Evolutionary conservation across 2,888 invertebrate genomes (phyloP).

Genomic region (Apodemia mormo): DNA sequence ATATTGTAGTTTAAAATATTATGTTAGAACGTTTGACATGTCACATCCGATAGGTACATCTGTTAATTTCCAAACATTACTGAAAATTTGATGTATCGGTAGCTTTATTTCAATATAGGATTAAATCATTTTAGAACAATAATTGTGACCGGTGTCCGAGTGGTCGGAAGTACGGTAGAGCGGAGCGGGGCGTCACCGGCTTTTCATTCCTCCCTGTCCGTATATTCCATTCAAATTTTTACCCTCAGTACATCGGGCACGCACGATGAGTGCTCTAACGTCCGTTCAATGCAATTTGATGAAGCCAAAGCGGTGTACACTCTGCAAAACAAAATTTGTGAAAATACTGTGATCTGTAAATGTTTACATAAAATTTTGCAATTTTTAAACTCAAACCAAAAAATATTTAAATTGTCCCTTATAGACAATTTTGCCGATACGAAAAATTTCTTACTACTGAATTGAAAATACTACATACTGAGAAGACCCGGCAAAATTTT

Average conservation of each 20-base stretch:
- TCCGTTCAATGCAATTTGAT: conserved; percentile 78
- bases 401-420: too few species aligned
- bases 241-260: conserved; percentile 63
- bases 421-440: too few species aligned
- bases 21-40: too few species aligned
- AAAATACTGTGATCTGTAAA: neutral
- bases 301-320: conserved; percentile 63
- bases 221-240: conserved; percentile 80
- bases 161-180: conserved; percentile 67
- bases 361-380: neutral
- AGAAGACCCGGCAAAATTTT: too few species aligned
- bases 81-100: conserved; percentile 35
- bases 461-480: too few species aligned
- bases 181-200: conserved; percentile 51
- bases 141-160: conserved; percentile 67
- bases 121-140: conserved; percentile 56
- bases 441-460: too few species aligned
- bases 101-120: conserved; percentile 74
- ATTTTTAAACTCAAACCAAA: too few species aligned
- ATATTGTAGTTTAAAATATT: too few species aligned
- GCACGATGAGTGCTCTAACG: conserved; percentile 74
- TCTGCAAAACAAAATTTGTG: neutral
- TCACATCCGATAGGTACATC: too few species aligned
- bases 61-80: too few species aligned
- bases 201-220: conserved; percentile 55